These are phyloP conservation scores for Cnemophilus loriae DNA, from an alignment of 2,113 vertebrate species.

Conservation along the genomic window DNA sequence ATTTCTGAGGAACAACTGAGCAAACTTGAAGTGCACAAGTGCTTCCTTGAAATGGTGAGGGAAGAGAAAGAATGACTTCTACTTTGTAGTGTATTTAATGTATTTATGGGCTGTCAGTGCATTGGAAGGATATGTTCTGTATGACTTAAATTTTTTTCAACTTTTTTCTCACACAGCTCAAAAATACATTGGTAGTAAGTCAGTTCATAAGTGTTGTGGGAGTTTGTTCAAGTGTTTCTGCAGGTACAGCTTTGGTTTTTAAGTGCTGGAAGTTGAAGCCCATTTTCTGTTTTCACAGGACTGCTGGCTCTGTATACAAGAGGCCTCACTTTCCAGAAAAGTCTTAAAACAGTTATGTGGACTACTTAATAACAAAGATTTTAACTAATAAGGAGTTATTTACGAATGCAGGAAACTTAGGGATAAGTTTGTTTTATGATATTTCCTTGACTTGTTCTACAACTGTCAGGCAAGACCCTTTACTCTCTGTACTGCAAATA, in stretches of 20 bases:
- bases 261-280: not conserved
- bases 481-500: not conserved
- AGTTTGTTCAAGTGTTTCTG: not conserved
- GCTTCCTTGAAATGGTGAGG: not conserved
- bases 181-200: not conserved
- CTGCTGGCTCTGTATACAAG: not conserved
- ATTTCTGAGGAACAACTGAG: not conserved
- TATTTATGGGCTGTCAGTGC: not conserved
- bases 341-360: not conserved
- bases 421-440: not conserved
- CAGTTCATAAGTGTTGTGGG: not conserved
- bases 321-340: not conserved
- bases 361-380: not conserved
- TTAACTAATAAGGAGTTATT: not conserved
- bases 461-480: not conserved
- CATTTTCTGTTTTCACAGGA: not conserved
- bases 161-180: not conserved
- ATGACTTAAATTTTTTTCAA: not conserved
- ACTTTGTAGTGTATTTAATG: not conserved
- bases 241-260: not conserved
- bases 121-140: not conserved
- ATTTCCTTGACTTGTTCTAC: conserved; percentile 6
- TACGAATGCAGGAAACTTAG: not conserved
- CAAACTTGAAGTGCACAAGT: not conserved
- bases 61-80: not conserved